These are phyloP conservation scores for Calvadosia cruxmelitensis DNA, from an alignment of 30 jellyfish, hydroid and myxozoan species.

Conservation along the genomic window DNA sequence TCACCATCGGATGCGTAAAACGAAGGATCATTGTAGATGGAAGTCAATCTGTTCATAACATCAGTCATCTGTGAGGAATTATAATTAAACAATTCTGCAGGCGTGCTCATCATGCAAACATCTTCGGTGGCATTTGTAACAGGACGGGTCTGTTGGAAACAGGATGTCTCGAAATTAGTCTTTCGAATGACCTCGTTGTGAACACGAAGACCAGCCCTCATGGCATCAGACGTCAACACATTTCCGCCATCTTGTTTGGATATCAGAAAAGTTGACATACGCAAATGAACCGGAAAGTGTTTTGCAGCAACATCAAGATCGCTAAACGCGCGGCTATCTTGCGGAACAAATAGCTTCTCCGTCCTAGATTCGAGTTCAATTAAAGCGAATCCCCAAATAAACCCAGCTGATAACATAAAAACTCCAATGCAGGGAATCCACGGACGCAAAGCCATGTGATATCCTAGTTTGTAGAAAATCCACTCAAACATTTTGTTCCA, in stretches of 20 bases:
- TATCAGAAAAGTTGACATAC: not conserved
- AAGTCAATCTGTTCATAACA: not conserved
- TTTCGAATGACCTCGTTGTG: not conserved
- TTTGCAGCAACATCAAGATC: slow-evolving; percentile 13
- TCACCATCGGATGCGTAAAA: not conserved
- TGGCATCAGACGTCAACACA: not conserved
- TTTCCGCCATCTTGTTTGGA: not conserved
- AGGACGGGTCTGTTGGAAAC: not conserved
- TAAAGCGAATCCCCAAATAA: slow-evolving; percentile 16
- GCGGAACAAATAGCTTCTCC: slow-evolving; percentile 32
- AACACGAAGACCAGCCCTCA: not conserved
- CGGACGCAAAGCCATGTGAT: slow-evolving; percentile 15
- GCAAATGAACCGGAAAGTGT: not conserved
- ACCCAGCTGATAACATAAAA: slow-evolving; percentile 12
- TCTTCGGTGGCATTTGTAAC: not conserved
- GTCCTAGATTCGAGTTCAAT: slow-evolving; percentile 12
- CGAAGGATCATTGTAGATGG: not conserved
- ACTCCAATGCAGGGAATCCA: not conserved
- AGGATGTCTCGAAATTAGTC: not conserved
- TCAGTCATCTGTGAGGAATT: not conserved
- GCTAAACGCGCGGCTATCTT: slow-evolving; percentile 12
- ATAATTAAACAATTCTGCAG: slow-evolving; percentile 10
- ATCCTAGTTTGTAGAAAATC: slow-evolving; percentile 23
- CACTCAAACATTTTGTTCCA: slow-evolving; percentile 4
- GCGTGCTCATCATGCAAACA: not conserved